Evolutionary conservation across 2,888 invertebrate species (phyloP).

Genomic region (Protonemura montana): DNA sequence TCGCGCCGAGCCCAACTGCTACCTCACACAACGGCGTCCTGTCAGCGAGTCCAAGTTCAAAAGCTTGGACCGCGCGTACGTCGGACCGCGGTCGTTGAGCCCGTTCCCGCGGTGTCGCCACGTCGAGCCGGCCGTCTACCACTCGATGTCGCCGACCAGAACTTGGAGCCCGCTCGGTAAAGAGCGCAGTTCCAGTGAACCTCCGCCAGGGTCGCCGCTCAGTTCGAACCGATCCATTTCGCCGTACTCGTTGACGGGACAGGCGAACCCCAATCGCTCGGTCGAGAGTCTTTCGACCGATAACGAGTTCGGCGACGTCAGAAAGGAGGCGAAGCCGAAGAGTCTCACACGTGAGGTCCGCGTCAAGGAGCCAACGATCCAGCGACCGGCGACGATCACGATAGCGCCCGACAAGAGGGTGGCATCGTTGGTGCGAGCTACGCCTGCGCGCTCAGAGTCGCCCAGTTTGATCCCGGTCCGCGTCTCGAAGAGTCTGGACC

Average conservation of each 20-base stretch:
- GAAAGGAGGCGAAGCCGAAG: conserved; percentile 19
- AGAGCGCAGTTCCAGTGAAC: conserved; percentile 71
- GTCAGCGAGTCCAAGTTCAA: conserved; percentile 77
- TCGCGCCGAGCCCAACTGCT: conserved; percentile 68
- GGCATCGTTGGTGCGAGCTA: background rate
- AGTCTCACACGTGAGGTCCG: background rate
- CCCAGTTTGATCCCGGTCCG: conserved; percentile 13
- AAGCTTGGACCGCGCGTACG: conserved; percentile 69
- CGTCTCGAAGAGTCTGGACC: background rate
- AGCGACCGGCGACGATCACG: background rate
- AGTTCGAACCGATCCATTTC: background rate
- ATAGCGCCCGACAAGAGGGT: background rate
- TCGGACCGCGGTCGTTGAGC: conserved; percentile 62
- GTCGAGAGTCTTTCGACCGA: background rate
- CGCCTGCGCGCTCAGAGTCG: background rate
- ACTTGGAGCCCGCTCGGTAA: conserved; percentile 59
- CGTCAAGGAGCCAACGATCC: background rate
- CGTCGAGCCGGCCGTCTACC: conserved; percentile 26
- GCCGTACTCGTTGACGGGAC: background rate
- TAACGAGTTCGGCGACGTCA: background rate
- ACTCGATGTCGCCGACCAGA: conserved; percentile 53
- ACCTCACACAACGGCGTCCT: conserved; percentile 73
- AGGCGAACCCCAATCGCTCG: conserved; percentile 49
- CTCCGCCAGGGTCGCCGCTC: conserved; percentile 65
- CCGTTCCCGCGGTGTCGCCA: conserved; percentile 57